Conservation (phyloP, 2,888 invertebrate species). For the Phoenoteleia sp. region DNA sequence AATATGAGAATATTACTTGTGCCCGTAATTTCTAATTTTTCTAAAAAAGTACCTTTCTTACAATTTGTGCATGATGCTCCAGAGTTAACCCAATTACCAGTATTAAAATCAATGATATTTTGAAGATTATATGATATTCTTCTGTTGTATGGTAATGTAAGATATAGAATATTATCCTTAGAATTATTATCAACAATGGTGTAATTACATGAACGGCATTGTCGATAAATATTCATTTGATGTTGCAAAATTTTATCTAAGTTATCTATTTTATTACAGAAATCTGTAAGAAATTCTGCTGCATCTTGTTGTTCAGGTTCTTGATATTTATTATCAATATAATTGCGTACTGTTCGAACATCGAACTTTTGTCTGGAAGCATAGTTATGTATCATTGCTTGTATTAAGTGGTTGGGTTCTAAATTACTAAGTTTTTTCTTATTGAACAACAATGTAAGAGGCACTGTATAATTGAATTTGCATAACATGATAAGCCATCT, state of each 20-base stretch:
- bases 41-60: background rate
- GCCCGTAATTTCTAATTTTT: background rate
- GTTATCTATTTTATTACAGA: too few relatives aligned
- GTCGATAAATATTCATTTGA: too few relatives aligned
- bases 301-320: too few relatives aligned
- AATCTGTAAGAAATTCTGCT: too few relatives aligned
- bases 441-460: background rate
- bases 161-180: background rate
- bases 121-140: background rate
- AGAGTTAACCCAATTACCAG: background rate
- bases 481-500: background rate
- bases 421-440: background rate
- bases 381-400: too few relatives aligned
- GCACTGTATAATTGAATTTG: background rate
- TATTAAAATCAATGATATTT: background rate
- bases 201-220: too few relatives aligned
- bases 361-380: too few relatives aligned
- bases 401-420: too few relatives aligned
- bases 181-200: background rate
- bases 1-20: too few relatives aligned
- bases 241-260: too few relatives aligned
- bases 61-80: background rate
- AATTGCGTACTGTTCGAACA: too few relatives aligned
- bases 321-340: too few relatives aligned
- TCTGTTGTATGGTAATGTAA: background rate